Conservation (phyloP, 2,113 vertebrate species). For the Maccullochella peelii region DNA sequence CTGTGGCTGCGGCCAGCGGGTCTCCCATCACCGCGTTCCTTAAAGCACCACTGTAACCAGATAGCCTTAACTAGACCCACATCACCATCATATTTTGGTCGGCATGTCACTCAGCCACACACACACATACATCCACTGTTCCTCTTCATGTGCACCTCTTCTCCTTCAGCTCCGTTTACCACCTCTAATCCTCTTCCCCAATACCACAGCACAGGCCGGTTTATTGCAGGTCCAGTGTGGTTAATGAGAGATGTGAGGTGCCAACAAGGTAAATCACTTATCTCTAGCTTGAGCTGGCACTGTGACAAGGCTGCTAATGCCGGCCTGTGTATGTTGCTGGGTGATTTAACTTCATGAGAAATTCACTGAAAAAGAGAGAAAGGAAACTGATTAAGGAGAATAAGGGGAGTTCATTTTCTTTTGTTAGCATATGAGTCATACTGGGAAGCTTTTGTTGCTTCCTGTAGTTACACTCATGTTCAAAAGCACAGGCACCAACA, state of each 20-base stretch:
- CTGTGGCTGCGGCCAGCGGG: slow-evolving; percentile 43
- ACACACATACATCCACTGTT: not conserved
- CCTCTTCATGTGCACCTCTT: not conserved
- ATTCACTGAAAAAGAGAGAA: slow-evolving; percentile 15
- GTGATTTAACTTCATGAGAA: slow-evolving; percentile 27
- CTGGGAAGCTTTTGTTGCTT: slow-evolving; percentile 12
- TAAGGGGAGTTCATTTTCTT: slow-evolving; percentile 4
- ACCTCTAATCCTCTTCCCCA: slow-evolving; percentile 1
- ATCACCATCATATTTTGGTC: slow-evolving; percentile 49
- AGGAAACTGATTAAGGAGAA: not conserved
- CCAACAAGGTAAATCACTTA: slow-evolving; percentile 66
- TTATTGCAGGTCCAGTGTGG: slow-evolving; percentile 39
- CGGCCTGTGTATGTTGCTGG: not conserved
- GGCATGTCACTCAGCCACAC: not conserved
- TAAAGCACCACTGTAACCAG: slow-evolving; percentile 50
- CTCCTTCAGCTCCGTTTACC: slow-evolving; percentile 26
- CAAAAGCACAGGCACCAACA: slow-evolving; percentile 33
- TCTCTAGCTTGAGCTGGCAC: slow-evolving; percentile 36
- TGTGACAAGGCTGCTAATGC: slow-evolving; percentile 42
- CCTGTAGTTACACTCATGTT: slow-evolving; percentile 9
- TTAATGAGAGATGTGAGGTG: slow-evolving; percentile 64
- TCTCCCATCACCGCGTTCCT: slow-evolving; percentile 59
- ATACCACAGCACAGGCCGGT: not conserved
- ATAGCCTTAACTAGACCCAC: slow-evolving; percentile 52
- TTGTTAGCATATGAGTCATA: slow-evolving; percentile 36